phyloP scores from a whole-genome alignment of 2,113 vertebrate genomes.

The Ochotona curzoniae region DNA sequence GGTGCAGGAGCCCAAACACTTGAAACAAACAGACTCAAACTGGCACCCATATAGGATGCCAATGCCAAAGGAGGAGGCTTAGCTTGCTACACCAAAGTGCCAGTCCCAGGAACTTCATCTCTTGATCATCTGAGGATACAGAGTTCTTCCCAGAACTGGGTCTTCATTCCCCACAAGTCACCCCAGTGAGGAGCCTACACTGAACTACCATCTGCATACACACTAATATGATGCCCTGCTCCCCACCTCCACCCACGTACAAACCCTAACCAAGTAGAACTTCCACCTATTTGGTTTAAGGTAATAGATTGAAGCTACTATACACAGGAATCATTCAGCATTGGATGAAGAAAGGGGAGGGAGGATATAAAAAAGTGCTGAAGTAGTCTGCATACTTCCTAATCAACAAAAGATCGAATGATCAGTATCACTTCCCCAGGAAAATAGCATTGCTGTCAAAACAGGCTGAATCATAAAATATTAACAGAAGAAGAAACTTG shows the following conservation, averaged over 20 bases:
- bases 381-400: neutral
- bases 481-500: constrained; percentile 31
- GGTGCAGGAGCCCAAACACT: too few species aligned
- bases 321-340: neutral
- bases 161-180: neutral
- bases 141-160: neutral
- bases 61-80: too few species aligned
- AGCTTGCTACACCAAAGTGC: too few species aligned
- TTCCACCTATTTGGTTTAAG: neutral
- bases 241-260: neutral
- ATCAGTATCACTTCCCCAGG: neutral
- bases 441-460: neutral
- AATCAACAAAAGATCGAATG: neutral
- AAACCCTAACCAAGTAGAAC: neutral
- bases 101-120: neutral
- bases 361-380: neutral
- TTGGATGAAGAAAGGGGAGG: neutral
- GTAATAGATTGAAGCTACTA: neutral
- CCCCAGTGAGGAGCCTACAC: neutral
- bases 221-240: neutral
- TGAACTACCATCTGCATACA: neutral
- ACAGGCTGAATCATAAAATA: constrained; percentile 20
- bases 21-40: too few species aligned
- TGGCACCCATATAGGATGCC: too few species aligned
- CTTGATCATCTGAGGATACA: neutral